A percentile compares a stretch with the other conserved stretches of the same genome.
These are phyloP conservation scores for Sebastes matsubarae DNA, from an alignment of 2,797 vertebrate species.

Conservation along the genomic window DNA sequence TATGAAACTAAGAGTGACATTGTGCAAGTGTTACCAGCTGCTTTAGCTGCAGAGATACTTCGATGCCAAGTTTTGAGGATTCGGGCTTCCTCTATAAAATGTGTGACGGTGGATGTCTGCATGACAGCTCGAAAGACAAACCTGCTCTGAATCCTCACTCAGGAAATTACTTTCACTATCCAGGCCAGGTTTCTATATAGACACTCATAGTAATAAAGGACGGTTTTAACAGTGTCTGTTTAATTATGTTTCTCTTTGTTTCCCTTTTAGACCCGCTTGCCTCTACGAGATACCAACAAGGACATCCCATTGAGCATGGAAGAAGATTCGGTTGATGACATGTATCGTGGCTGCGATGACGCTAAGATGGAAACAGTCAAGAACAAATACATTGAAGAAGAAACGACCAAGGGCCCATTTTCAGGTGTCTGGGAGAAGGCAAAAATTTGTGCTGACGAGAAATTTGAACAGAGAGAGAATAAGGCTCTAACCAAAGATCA, in stretches of 20 bases:
- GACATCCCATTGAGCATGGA: background rate
- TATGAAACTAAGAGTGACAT: background rate
- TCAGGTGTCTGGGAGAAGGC: rapidly evolving
- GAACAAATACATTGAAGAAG: background rate
- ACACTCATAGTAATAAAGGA: background rate
- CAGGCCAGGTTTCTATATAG: background rate
- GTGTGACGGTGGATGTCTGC: no score
- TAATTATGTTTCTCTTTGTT: background rate
- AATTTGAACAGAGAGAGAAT: rapidly evolving
- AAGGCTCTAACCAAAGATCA: constrained; percentile 3
- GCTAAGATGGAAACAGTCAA: background rate
- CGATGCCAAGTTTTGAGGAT: background rate
- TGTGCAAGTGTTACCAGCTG: background rate
- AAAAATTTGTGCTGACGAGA: rapidly evolving
- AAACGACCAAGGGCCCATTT: rapidly evolving
- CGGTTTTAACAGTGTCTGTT: no score
- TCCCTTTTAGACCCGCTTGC: background rate
- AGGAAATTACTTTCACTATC: no score
- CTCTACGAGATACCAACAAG: rapidly evolving
- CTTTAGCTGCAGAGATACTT: no score
- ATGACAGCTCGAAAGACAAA: no score
- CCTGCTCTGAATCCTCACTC: no score
- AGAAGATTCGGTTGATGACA: constrained; percentile 43
- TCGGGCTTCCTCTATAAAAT: no score
- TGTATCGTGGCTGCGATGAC: constrained; percentile 21